A percentile compares a stretch with the other conserved stretches of the same genome.
Evolutionary conservation across 2,113 vertebrate species (phyloP).

Genomic region (Gobio gobio): DNA sequence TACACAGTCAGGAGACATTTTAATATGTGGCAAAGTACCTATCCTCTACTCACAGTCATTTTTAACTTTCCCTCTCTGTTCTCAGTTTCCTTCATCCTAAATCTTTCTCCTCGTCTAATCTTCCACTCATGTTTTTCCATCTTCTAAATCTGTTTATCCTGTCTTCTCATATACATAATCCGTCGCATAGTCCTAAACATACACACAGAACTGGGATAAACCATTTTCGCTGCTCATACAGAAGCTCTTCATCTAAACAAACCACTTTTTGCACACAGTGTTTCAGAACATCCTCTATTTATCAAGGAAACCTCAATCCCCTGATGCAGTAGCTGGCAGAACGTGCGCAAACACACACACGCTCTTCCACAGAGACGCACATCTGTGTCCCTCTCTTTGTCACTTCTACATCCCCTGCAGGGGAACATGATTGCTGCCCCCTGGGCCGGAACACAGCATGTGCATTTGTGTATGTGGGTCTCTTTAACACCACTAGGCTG

Average conservation of each 20-base stretch:
- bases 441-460: constrained; percentile 2
- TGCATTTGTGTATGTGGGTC: constrained; percentile 50
- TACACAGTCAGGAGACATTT: constrained; percentile 55
- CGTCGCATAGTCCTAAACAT: constrained; percentile 46
- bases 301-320: constrained; percentile 26
- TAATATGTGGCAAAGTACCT: constrained; percentile 48
- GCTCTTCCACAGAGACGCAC: not conserved
- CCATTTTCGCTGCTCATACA: not conserved
- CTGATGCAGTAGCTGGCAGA: constrained; percentile 4
- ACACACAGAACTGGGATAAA: constrained; percentile 47
- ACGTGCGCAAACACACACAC: not conserved
- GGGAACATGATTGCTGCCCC: constrained; percentile 30
- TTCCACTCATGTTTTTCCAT: constrained; percentile 54
- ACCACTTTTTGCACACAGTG: constrained; percentile 12
- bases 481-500: constrained; percentile 42
- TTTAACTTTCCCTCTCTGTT: constrained; percentile 48
- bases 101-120: constrained; percentile 38
- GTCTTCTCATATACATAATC: constrained; percentile 27
- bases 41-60: constrained; percentile 56
- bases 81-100: constrained; percentile 25
- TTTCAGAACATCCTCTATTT: constrained; percentile 17
- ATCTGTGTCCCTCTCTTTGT: constrained; percentile 21
- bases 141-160: constrained; percentile 16
- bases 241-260: constrained; percentile 23
- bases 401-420: constrained; percentile 1